Base-by-base conservation (phyloP, 2,113 vertebrate genomes). In the Clarias magur region DNA sequence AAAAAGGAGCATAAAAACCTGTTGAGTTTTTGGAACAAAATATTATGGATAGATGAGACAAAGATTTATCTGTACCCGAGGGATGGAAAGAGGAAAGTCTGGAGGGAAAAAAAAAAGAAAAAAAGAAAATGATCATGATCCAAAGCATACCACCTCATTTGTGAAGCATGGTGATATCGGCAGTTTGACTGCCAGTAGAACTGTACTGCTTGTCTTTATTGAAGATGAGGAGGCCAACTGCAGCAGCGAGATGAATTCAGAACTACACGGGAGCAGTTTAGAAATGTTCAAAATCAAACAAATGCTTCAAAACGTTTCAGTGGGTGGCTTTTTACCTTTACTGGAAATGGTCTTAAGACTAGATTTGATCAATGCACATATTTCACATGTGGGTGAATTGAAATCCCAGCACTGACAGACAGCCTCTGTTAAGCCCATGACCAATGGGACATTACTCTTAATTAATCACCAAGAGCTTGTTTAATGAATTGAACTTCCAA, bases 131-230 rank as follows among this genome's bases (percentile, higher is more conserved):
- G 30, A 84, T 30, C 27, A 72, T 59, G n/a, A 73, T 84, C 67
- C 67, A 84, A 70, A 83, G 63, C 82, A 68, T 83, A 72, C 59
- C 83, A 73, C 67, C 67, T 72, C 67, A 84, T 73, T 84, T 73
- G 68, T 84, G 65, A 84, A 84, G 60, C 67, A 84, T 84, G 56
- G 83, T 84, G 21, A 84, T 68, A 84, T 84, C 67, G n/a, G 67
- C 53, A 57, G 53, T 34, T 54, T 34, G n/a, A 70, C 42, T 83
- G 82, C 82, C 65, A 59, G 17, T 23, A 30, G 23, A 84, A 73
- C 67, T 73, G 67, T 48, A 84, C 57, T 57, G 23, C 67, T 84
- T 73, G 27, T 73, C 54, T 59, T 73, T 84, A 84, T 42, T 84
- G 54, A 84, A 57, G 78, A 68, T 57, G 62, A 54, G n/a, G 53